A percentile compares a stretch with the other conserved stretches of the same genome.
These are phyloP conservation scores for Ennomos quercinarius DNA, from an alignment of 2,888 invertebrate species.

Conservation along the genomic window DNA sequence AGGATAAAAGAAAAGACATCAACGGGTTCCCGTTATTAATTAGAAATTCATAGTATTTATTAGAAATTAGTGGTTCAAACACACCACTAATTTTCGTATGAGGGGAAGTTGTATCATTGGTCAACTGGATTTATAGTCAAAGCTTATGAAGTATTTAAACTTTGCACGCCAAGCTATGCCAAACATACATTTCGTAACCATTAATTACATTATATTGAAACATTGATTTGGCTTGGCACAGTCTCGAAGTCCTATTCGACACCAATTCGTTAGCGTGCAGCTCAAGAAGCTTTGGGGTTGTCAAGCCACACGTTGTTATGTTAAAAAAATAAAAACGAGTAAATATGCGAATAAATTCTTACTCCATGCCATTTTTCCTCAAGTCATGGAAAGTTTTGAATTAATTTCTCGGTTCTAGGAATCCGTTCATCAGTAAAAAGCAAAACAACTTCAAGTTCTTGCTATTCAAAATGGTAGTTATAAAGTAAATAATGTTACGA, in stretches of 20 bases:
- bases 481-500: too few species aligned
- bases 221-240: constrained; percentile 38
- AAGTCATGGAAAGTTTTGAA: neutral
- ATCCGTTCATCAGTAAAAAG: neutral
- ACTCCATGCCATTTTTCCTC: neutral
- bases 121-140: too few species aligned
- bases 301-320: constrained; percentile 1
- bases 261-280: constrained; percentile 17
- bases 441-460: constrained; percentile 1
- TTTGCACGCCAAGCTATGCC: constrained; percentile 1
- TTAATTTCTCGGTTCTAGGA: neutral
- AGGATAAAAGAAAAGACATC: too few species aligned
- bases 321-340: neutral
- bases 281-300: constrained; percentile 6
- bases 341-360: neutral
- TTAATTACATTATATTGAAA: neutral
- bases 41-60: too few species aligned
- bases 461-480: neutral
- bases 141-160: too few species aligned
- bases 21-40: too few species aligned
- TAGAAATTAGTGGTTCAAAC: too few species aligned
- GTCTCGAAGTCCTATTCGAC: constrained; percentile 40
- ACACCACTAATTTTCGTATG: too few species aligned
- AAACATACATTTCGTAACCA: too few species aligned
- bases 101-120: too few species aligned